phyloP scores from a whole-genome alignment of 2,888 invertebrate species.

The Chaitophorus viminalis region DNA sequence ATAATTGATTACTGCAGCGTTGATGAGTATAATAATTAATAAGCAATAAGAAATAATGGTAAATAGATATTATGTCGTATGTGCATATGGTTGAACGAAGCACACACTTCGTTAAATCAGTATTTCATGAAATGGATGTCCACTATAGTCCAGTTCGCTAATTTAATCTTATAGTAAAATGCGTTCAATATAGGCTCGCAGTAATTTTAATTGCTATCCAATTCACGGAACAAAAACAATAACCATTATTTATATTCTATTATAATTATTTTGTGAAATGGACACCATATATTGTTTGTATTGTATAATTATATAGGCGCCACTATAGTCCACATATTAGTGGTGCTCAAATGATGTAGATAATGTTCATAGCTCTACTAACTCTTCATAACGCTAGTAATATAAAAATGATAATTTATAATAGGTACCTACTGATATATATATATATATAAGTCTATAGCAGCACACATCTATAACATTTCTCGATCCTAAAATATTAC shows the following conservation, averaged over 20 bases:
- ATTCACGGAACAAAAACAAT: background rate
- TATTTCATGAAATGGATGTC: background rate
- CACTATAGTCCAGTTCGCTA: background rate
- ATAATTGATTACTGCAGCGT: background rate
- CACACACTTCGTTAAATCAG: background rate
- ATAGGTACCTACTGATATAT: no score
- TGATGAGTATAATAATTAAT: background rate
- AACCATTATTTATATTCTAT: background rate
- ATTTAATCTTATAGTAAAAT: background rate
- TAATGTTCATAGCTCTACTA: no score
- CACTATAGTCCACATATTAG: no score
- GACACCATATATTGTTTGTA: background rate
- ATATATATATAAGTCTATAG: no score
- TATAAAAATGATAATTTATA: no score
- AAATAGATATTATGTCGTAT: no score
- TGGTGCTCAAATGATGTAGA: no score
- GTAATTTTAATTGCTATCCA: background rate
- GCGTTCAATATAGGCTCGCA: background rate
- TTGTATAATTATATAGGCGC: no score
- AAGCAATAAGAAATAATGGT: background rate
- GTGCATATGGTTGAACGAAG: slow-evolving; percentile 21
- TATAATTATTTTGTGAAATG: background rate
- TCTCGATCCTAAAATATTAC: no score
- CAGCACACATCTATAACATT: no score
- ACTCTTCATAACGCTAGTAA: no score